Conservation (phyloP, 2,797 vertebrate genomes). For the Synanceia verrucosa region DNA sequence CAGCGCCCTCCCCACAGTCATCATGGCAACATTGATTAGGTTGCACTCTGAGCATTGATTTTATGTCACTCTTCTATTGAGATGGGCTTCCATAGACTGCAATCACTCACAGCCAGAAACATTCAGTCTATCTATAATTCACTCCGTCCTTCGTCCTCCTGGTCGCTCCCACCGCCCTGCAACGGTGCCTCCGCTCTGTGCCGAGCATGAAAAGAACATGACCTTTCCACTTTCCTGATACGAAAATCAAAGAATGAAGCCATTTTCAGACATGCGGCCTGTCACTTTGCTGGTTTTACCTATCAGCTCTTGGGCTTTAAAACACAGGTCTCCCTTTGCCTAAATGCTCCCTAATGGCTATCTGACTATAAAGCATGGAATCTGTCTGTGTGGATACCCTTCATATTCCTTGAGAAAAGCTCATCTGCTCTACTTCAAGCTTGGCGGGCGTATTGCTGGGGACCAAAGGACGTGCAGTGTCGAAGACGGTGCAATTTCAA, state of each 20-base stretch:
- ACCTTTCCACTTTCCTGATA: background rate
- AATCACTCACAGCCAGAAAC: slow-evolving; percentile 51
- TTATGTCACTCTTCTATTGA: slow-evolving; percentile 41
- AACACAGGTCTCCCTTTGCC: background rate
- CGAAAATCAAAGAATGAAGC: background rate
- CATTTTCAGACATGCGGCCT: background rate
- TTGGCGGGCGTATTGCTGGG: background rate
- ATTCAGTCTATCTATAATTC: slow-evolving; percentile 38
- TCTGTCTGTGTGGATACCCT: background rate
- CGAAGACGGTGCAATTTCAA: background rate
- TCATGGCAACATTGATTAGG: slow-evolving; percentile 68
- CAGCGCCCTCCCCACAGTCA: slow-evolving; percentile 32
- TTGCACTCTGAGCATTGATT: slow-evolving; percentile 59
- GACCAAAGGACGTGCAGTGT: background rate
- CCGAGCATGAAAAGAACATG: background rate
- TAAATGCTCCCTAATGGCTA: background rate
- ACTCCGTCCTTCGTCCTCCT: slow-evolving; percentile 20
- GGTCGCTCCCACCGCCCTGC: background rate
- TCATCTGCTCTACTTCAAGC: background rate
- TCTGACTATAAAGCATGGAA: background rate
- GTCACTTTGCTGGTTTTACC: background rate
- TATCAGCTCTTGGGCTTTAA: background rate
- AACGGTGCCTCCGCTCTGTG: background rate
- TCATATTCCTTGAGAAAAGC: background rate
- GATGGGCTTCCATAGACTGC: slow-evolving; percentile 37